A percentile compares a stretch with the other conserved stretches of the same genome.
Conservation (phyloP, 2,888 invertebrate genomes). For the Toxonevra muliebris region DNA sequence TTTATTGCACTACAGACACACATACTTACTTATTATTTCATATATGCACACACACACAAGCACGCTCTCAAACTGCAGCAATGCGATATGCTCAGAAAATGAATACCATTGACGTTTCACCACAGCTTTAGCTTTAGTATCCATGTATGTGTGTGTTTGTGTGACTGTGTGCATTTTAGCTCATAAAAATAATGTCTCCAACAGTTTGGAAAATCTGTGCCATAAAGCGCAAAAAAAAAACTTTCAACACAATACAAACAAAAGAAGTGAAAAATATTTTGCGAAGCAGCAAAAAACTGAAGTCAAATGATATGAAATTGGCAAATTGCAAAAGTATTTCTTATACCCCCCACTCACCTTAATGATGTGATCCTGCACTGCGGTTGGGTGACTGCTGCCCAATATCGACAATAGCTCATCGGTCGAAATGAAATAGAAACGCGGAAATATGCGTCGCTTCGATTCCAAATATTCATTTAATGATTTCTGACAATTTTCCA, state of each 20-base stretch:
- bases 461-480: slow-evolving; percentile 89
- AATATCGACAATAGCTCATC: slow-evolving; percentile 90
- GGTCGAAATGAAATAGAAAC: slow-evolving; percentile 94
- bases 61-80: not conserved
- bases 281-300: no score
- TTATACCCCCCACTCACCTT: slow-evolving; percentile 69
- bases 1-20: slow-evolving; percentile 41
- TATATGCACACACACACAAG: not conserved
- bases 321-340: no score
- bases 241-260: no score
- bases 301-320: no score
- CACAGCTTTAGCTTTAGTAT: no score
- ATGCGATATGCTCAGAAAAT: not conserved
- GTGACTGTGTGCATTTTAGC: no score
- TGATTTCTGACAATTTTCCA: slow-evolving; percentile 92
- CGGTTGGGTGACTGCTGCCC: slow-evolving; percentile 83
- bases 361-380: slow-evolving; percentile 92
- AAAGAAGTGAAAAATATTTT: no score
- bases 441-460: slow-evolving; percentile 86
- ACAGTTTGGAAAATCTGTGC: no score
- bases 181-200: no score
- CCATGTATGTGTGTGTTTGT: no score
- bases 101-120: slow-evolving; percentile 2
- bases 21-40: slow-evolving; percentile 17
- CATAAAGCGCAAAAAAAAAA: no score